Base-by-base conservation (phyloP, 2,888 invertebrate genomes). In the Drosophila tripunctata region DNA sequence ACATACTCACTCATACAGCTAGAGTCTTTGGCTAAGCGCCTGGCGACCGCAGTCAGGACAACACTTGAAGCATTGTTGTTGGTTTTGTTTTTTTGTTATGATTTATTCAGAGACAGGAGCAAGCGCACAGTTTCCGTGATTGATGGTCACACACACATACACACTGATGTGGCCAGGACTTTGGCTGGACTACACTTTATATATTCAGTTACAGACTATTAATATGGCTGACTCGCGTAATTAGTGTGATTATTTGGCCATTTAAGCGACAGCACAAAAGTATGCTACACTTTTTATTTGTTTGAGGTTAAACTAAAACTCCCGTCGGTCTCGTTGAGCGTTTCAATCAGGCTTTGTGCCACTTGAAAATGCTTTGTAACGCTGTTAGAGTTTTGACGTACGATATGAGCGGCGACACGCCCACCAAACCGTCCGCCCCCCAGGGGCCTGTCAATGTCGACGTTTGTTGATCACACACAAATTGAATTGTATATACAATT, bases 401-500 rank as follows among this genome's bases (percentile, higher is more conserved):
- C 17, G 38, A 41, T 60, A 54, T 43, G 44, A 41, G 55, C n/a
- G 2, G n/a, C 19, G 21, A n/a, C 33, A n/a, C 10, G 10, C 33
- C 7, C 38, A 19, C 31, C 24, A 14, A 10, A 7, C 15, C 24
- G 10, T 19, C 33, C 27, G 22, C 44, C 33, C 65, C 51, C 51
- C 58, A 51, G 30, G 43, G 61, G 66, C 56, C 86, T 79, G 69
- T 71, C 86, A 83, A 65, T 75, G 78, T 56, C 43, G 70, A 41
- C 65, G 72, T 62, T 70, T 72, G 75, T 67, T 84, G 78, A 84
- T 88, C 88, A 71, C 75, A 80, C 67, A 80, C 67, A 88, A 84
- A 84, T 88, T 84, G 87, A 88, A 84, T 84, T 86, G 78, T 71
- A 75, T 73, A 67, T 69, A 65, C 84, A 88, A 84, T 88, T 84